Base-by-base conservation (phyloP, 2,888 invertebrate genomes). In the Diloba caeruleocephala region DNA sequence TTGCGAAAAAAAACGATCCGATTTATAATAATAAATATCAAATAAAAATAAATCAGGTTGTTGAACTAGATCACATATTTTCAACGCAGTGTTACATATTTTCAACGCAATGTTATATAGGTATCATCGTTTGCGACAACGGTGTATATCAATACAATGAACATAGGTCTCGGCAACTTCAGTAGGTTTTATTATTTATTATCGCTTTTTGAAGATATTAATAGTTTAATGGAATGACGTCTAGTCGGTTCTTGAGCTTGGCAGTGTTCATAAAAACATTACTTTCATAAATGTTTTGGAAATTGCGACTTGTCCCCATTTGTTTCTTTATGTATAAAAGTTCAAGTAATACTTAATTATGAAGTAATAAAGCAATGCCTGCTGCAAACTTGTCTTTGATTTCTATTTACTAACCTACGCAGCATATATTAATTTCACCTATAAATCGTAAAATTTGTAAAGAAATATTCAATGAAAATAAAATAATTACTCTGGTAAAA, bases 301-400 rank as follows among this genome's bases (percentile, higher is more conserved):
- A 61, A 49, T 54, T 44, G 70, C 74, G 85, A 82, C 85, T 87
- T 83, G 87, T 80, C 81, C 82, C 23, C 71, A 66, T 68, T 74
- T 73, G 81, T 85, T 86, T 84, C 77, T 76, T 76, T 78, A 71
- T 82, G 62, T 76, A 72, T 81, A 76, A 88, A 87, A 82, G 77
- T 82, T 79, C 84, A 85, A 86, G 87, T 88, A 74, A 65, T 64
- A 67, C 53, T 48, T 74, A 71, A 72, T 78, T 80, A 78, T 79
- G 67, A 77, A 78, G 39, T 71, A 85, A 85, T 87, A 87, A 85
- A 87, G 78, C 73, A 73, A 71, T 78, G 65, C 50, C 68, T 77
- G 75, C 74, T 73, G 79, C 45, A 50, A 68, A 25, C 10, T 31
- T 49, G 48, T 56, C 26, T 71, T 68, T 74, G 46, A 51, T 62